Percentiles rank a stretch among this genome's conserved stretches.
Conservation (phyloP, 2,797 vertebrate species). For the Lepilemur septentrionalis region DNA sequence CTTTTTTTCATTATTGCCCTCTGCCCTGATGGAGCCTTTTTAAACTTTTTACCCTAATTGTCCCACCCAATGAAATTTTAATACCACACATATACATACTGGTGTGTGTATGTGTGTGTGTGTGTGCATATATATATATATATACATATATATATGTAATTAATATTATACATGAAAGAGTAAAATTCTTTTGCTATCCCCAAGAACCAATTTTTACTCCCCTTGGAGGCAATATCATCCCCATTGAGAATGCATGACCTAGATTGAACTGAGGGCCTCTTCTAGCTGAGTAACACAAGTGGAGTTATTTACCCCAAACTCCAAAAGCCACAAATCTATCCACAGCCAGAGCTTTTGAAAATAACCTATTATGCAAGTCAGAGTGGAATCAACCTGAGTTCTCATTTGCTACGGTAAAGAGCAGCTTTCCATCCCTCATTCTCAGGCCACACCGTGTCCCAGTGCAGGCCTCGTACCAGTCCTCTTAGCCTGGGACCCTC, state of each 20-base stretch:
- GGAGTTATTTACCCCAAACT: constrained; percentile 15
- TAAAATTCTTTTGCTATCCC: background rate
- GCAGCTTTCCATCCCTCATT: background rate
- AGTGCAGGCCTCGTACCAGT: background rate
- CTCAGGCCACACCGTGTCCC: background rate
- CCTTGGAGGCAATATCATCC: background rate
- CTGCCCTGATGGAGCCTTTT: background rate
- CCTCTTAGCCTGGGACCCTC: background rate
- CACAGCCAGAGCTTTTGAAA: constrained; percentile 13
- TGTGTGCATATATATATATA: too few species aligned
- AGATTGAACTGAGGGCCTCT: background rate
- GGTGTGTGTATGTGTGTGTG: background rate
- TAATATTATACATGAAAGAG: background rate
- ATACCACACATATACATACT: background rate
- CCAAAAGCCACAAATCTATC: background rate
- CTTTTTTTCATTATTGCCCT: background rate
- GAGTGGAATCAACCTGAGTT: background rate
- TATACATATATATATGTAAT: background rate
- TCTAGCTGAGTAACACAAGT: background rate
- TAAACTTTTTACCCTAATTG: background rate
- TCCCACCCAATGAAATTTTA: background rate
- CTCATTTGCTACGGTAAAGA: background rate
- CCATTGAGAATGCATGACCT: background rate
- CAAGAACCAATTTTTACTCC: background rate
- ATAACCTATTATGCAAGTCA: background rate